Base-by-base conservation (phyloP, 1,140 invertebrate species). In the Eueides isabella region DNA sequence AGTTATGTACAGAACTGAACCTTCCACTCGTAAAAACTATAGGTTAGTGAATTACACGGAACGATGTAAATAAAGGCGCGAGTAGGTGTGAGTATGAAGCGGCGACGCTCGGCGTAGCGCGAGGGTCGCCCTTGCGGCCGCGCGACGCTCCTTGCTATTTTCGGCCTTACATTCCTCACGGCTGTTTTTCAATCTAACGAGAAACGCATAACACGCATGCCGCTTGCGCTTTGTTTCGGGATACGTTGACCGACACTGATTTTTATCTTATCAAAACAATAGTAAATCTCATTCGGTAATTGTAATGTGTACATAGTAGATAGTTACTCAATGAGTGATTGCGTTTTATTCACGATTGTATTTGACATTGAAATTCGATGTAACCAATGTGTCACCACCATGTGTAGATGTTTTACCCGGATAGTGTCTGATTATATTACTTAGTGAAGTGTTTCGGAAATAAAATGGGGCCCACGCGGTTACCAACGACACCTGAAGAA, bases 131-230 rank as follows among this genome's bases (percentile, higher is more conserved):
- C 90, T 91, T 92, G 89, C 81, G 83, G 80, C 82, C 85, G 85
- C 85, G 85, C 88, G 88, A 89, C 91, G 89, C 86, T 92, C 83
- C 86, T 86, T 82, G 89, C 91, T 92, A 92, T 92, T 92, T 92
- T 92, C 85, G 90, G 89, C 86, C 84, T 86, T 89, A 87, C 90
- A 92, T 92, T 92, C 91, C 91, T 86, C 83, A 74, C 82, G 87
- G 86, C 86, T 90, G 91, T 88, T 91, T 92, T 91, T 87, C 91
- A 90, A 91, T 91, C 89, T 91, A 91, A 92, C 87, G 89, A 90
- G 89, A 82, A 92, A 90, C 90, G 89, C 85, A 88, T 87, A 91
- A 86, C 88, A 88, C 82, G 85, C 83, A 79, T 81, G 89, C 85
- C 85, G 89, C 81, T 38, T 72, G 69, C 63, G 64, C 30, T 72